These are phyloP conservation scores for Amiota minor DNA, from an alignment of 2,888 invertebrate species.

Conservation along the genomic window DNA sequence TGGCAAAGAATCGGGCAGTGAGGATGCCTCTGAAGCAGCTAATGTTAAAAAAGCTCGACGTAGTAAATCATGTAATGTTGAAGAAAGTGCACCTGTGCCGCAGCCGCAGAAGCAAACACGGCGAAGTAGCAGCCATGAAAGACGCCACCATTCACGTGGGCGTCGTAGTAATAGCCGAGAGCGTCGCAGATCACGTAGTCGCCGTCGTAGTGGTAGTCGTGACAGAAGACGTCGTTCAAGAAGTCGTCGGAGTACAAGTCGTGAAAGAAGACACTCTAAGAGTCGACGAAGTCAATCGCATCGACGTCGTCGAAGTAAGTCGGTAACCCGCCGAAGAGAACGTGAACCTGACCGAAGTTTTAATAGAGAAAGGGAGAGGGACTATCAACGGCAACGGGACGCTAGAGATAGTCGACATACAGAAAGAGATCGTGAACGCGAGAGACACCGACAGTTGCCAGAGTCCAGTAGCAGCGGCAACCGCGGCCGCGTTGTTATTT, in stretches of 20 bases:
- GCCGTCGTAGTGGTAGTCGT: conserved; percentile 32
- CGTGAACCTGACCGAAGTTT: conserved; percentile 52
- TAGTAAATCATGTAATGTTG: conserved; percentile 56
- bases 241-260: conserved; percentile 52
- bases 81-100: conserved; percentile 38
- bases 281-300: conserved; percentile 66
- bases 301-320: conserved; percentile 58
- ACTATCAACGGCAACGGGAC: conserved; percentile 43
- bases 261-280: conserved; percentile 63
- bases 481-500: conserved; percentile 69
- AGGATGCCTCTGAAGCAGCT: conserved; percentile 44
- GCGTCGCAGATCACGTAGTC: conserved; percentile 54
- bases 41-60: conserved; percentile 40
- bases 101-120: conserved; percentile 33
- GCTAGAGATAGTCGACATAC: conserved; percentile 28
- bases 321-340: conserved; percentile 46
- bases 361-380: conserved; percentile 47
- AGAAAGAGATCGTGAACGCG: conserved; percentile 40
- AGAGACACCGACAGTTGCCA: conserved; percentile 43
- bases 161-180: conserved; percentile 56
- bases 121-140: conserved; percentile 51
- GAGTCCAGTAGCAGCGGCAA: conserved; percentile 50
- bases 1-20: conserved; percentile 66
- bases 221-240: conserved; percentile 42
- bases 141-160: conserved; percentile 51